Base-by-base conservation (phyloP, 2,797 vertebrate species). In the Neostethus bicornis region DNA sequence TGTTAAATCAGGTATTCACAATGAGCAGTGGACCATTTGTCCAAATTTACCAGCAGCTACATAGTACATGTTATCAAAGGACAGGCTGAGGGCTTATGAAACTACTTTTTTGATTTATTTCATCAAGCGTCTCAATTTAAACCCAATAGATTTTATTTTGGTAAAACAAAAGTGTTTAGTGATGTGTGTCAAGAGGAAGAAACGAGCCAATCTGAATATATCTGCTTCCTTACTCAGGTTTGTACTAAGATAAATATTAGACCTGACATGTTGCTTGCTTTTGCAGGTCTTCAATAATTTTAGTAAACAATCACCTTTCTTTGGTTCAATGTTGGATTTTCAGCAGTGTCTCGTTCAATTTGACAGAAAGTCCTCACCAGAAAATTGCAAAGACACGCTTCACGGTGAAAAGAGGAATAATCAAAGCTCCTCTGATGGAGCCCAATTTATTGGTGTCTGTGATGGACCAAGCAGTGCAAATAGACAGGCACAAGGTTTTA, bases 241-340 rank as follows among this genome's bases (percentile, higher is more conserved):
- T 41, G 7, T 19, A 16, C 35, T 44, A 28, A 41, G 51, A 41
- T 60, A 5, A 3, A 48, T 19, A 11, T 28, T n/a, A 51, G 6
- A 13, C 35, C 28, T n/a, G 7, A 2, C 4, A 68, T 29, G 72
- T 56, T 29, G 28, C 34, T 35, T 41, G 24, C 10, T 46, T 60
- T 44, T 35, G 32, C 11, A 60, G 55, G 62, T 61, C 20, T 26
- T 51, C 43, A 17, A 43, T 42, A 28, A 56, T 16, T 51, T 25
- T 62, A 32, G 7, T 28, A 63, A 61, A 58, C 9, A 28, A 4
- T 38, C 7, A 1, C 35, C 57, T 42, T 70, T 16, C 70, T 62
- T 73, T 63, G 16, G 19, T 43, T 49, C 49, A 62, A 45, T 67
- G 64, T 57, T 17, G 38, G 57, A 56, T 72, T 66, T 77, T 61